These are phyloP conservation scores for Fabriciana adippe DNA, from an alignment of 2,888 invertebrate genomes.

Conservation along the genomic window DNA sequence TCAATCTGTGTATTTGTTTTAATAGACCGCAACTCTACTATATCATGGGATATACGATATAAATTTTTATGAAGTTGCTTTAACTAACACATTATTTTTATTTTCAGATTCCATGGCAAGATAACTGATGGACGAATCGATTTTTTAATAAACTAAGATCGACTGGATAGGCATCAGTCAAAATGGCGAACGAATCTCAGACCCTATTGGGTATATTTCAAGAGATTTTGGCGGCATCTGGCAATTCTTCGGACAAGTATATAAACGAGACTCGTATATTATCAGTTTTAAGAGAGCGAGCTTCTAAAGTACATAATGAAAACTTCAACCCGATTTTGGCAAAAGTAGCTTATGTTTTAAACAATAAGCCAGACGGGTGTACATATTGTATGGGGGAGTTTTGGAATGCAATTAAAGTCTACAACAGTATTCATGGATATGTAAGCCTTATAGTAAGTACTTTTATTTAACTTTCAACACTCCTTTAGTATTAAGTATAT, in stretches of 20 bases:
- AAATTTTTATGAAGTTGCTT: conserved; percentile 5
- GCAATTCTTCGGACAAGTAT: conserved; percentile 59
- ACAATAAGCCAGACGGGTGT: conserved; percentile 61
- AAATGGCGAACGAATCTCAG: conserved; percentile 71
- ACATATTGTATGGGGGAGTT: conserved; percentile 84
- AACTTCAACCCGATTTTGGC: conserved; percentile 63
- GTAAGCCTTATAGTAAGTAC: conserved; percentile 88
- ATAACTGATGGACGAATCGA: conserved; percentile 22
- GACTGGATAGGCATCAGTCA: conserved; percentile 35
- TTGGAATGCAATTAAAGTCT: conserved; percentile 82
- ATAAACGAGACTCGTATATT: conserved; percentile 71
- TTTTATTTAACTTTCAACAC: not conserved
- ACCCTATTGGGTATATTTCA: conserved; percentile 71
- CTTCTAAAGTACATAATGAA: conserved; percentile 53
- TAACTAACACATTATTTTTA: conserved; percentile 13
- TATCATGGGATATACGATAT: conserved; percentile 22
- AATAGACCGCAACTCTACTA: conserved; percentile 24
- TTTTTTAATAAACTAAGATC: conserved; percentile 1
- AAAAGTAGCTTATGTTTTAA: conserved; percentile 66
- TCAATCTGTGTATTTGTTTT: conserved; percentile 33
- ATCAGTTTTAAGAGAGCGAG: conserved; percentile 64
- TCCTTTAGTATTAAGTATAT: no score
- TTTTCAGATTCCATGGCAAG: conserved; percentile 28
- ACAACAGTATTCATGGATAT: conserved; percentile 90
- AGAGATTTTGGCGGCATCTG: conserved; percentile 73